Evolutionary conservation across 2,113 vertebrate genomes (phyloP).

Genomic region (Chloroceryle aenea): DNA sequence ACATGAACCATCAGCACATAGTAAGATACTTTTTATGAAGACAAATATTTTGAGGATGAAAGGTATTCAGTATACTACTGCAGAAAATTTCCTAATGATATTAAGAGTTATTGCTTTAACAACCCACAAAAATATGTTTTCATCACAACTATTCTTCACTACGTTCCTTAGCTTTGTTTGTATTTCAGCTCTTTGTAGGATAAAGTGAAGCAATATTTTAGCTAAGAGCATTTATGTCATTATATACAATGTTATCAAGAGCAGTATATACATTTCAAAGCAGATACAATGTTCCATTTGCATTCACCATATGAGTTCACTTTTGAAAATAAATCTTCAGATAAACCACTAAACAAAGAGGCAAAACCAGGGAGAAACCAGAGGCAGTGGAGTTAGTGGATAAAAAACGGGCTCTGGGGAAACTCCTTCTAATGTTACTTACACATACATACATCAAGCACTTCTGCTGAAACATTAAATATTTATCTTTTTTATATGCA

Average conservation of each 20-base stretch:
- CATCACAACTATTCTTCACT: background rate
- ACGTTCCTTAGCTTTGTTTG: conserved; percentile 23
- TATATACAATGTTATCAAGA: conserved; percentile 11
- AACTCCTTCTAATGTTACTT: conserved; percentile 36
- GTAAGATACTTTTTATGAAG: conserved; percentile 16
- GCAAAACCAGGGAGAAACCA: conserved; percentile 9
- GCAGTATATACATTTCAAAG: conserved; percentile 33
- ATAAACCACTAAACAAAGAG: conserved; percentile 23
- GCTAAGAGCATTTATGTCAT: background rate
- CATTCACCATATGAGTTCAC: conserved; percentile 35
- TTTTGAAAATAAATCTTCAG: conserved; percentile 60
- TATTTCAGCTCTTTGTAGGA: conserved; percentile 24
- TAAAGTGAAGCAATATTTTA: conserved; percentile 45
- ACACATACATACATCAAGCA: background rate
- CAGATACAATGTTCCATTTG: conserved; percentile 58
- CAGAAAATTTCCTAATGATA: conserved; percentile 25
- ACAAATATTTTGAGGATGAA: conserved; percentile 14
- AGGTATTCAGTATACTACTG: background rate
- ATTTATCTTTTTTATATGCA: conserved; percentile 12
- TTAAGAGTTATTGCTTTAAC: background rate
- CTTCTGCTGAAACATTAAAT: conserved; percentile 1
- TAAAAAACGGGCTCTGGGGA: conserved; percentile 19
- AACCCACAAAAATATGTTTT: conserved; percentile 25
- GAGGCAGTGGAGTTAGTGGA: background rate
- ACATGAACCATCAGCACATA: background rate